Base-by-base conservation (phyloP, 2,888 invertebrate species). In the Andrena minutula region DNA sequence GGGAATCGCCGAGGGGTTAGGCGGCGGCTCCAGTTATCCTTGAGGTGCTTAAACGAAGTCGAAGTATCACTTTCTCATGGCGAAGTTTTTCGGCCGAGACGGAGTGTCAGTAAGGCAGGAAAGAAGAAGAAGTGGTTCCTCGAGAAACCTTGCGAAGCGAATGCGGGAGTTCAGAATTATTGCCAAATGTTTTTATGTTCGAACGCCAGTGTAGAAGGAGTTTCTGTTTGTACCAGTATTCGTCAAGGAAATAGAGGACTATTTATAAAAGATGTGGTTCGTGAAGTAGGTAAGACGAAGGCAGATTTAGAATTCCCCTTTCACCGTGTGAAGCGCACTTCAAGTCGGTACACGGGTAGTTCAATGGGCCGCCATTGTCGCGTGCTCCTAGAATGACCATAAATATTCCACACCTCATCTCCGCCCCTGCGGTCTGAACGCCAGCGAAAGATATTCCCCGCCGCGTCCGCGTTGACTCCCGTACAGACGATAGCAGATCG, bases 361-460 rank as follows among this genome's bases (percentile, higher is more conserved):
- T 86, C 83, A 87, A 88, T 88, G 84, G 81, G 74, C 81, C 69
- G 79, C 76, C 86, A 89, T 89, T 90, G 91, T 89, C 88, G 81
- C 78, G 51, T 75, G 61, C 73, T 81, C 74, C 84, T 87, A 90
- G 88, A 89, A 90, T 88, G 88, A 88, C 86, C 90, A 90, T 91
- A 91, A 90, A 91, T 91, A 91, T 90, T 90, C 85, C 85, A 90
- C 87, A 84, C 79, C 88, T 90, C 90, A 83, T 89, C 88, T 88
- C 86, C 83, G 64, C 72, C 74, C 72, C 73, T 64, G 79, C 76
- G 72, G 64, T 72, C 84, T 79, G 86, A 88, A 89, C 72, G 63
- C 68, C 71, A 70, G 82, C 79, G 23, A 65, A 56, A 81, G 82
- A 79, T 74, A 78, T 78, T 86, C 81, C 73, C 73, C 28, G 71